Percentiles rank a stretch among this genome's conserved stretches.
phyloP scores from a whole-genome alignment of 2,888 invertebrate species.

The Drosophila birchii region DNA sequence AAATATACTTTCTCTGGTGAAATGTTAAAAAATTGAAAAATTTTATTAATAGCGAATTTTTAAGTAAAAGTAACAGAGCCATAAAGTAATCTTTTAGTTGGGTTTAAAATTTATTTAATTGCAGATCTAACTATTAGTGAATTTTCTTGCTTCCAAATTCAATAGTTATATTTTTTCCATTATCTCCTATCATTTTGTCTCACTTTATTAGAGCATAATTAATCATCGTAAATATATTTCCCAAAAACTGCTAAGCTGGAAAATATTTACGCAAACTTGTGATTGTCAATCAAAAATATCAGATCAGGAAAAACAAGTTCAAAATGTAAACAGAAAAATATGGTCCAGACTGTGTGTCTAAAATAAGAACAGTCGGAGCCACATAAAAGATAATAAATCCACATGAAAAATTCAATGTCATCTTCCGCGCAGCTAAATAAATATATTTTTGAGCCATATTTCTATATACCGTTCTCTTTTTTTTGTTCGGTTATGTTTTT shows the following conservation, averaged over 20 bases:
- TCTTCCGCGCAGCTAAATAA: constrained; percentile 48
- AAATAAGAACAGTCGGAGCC: constrained; percentile 10
- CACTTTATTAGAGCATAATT: background rate
- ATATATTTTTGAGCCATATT: constrained; percentile 50
- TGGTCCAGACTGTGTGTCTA: constrained; percentile 34
- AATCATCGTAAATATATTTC: background rate
- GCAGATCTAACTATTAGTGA: too few relatives aligned
- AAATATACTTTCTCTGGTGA: background rate
- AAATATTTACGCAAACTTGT: constrained; percentile 34
- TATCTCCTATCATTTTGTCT: background rate
- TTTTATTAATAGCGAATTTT: background rate
- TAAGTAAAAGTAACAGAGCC: background rate
- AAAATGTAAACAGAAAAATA: constrained; percentile 57
- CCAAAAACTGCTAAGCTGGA: background rate
- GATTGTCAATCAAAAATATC: constrained; percentile 60
- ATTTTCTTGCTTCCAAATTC: background rate
- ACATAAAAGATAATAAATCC: constrained; percentile 34
- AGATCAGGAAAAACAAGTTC: constrained; percentile 13
- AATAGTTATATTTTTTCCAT: background rate
- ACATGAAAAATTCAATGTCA: constrained; percentile 54
- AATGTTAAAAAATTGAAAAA: background rate
- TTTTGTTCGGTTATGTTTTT: background rate
- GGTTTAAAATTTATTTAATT: too few relatives aligned
- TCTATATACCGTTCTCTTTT: background rate
- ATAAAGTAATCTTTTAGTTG: background rate